Conservation (phyloP, 1,140 invertebrate species). For the Pseudomyrmex gracilis region DNA sequence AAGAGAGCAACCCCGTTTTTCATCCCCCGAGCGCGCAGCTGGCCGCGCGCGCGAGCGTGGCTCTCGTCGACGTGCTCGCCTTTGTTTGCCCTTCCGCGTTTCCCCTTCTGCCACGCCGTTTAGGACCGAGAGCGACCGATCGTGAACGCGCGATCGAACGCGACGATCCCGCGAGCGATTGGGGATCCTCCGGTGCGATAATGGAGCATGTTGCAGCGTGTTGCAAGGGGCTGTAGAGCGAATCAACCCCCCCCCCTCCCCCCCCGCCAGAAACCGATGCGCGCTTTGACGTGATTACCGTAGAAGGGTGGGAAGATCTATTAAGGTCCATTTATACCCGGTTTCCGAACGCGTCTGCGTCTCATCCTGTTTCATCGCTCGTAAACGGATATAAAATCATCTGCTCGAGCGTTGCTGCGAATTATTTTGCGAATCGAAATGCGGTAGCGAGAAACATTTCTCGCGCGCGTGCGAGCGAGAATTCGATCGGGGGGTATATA, state of each 20-base stretch:
- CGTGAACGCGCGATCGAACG: neutral
- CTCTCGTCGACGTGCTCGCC: slow-evolving; percentile 45
- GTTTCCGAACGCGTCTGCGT: neutral
- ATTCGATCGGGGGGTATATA: no score
- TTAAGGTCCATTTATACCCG: slow-evolving; percentile 19
- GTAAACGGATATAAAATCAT: neutral
- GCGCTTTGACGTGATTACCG: slow-evolving; percentile 32
- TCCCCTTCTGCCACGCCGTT: neutral
- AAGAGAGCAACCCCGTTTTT: neutral
- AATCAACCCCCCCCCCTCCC: no score
- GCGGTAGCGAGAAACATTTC: no score
- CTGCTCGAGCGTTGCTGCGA: no score
- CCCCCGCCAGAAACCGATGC: neutral
- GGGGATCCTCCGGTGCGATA: neutral
- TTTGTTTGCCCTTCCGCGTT: slow-evolving; percentile 53
- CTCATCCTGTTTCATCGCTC: no score
- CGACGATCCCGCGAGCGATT: neutral
- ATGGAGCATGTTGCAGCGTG: neutral
- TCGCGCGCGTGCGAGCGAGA: no score
- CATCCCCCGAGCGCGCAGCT: slow-evolving; percentile 43
- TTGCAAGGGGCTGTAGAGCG: neutral
- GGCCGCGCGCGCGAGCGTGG: slow-evolving; percentile 43
- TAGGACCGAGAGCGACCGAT: neutral
- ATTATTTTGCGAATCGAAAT: neutral
- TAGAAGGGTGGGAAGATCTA: neutral